Base-by-base conservation (phyloP, 2,888 invertebrate species). In the Linnaemya tessellans region DNA sequence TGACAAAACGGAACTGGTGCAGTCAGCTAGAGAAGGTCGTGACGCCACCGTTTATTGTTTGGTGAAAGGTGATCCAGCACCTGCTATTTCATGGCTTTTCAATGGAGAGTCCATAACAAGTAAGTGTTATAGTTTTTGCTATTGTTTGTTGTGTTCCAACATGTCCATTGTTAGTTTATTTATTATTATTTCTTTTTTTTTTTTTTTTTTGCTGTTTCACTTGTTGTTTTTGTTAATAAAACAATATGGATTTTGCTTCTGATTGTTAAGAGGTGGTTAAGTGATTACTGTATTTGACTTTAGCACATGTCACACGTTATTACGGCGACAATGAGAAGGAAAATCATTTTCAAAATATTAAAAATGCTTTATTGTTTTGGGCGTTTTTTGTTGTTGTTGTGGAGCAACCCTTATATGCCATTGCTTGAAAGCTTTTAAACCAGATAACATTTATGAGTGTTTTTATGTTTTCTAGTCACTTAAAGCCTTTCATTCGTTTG, bases 1-100 rank as follows among this genome's bases (percentile, higher is more conserved):
- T 90, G 92, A 92, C 89, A 94, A 94, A 87, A 94, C 94, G 56
- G 93, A 93, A 51, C 88, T 90, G 51, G 91, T 93, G 79, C 94
- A 94, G 88, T 93, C 91, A 73, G 94, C 93, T 10, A 91, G 91
- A 65, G 94, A 94, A 90, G 93, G 93, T 82, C 90, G 91, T 73
- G 93, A 94, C 87, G 93, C 93, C 25, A 91, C 93, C 54, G 91
- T 93, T 74, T 88, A 89, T 81, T 93, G 93, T 88, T 89, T 89
- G 70, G 93, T 92, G n/a, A 89, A 88, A 82, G 93, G 93, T 38
- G 93, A 94, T 88, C 93, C 93, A 10, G 88, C 89, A 70, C 93
- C 93, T 84, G 90, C 90, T 83, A 90, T 93, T 82, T 91, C 93
- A 9, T 94, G 94, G 94, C 90, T 91, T 80, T 91, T 92, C 82